Evolutionary conservation across 2,888 invertebrate genomes (phyloP).

Genomic region (Apomyelois bistriatella): DNA sequence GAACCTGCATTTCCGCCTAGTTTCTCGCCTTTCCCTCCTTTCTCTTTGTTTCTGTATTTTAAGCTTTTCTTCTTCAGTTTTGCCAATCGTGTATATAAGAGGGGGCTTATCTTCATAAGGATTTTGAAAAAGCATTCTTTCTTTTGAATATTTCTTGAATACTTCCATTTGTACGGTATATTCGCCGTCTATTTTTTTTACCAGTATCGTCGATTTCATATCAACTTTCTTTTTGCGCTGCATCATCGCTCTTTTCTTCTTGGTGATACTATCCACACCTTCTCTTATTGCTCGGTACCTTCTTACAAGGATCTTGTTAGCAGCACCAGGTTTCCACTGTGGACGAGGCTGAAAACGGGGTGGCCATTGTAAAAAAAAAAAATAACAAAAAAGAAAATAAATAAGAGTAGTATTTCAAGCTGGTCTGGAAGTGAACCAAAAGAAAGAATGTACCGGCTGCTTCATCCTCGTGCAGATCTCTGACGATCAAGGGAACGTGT

Average conservation of each 20-base stretch:
- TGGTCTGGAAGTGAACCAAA: too few species aligned
- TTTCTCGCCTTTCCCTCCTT: slow-evolving; percentile 61
- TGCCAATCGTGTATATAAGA: slow-evolving; percentile 61
- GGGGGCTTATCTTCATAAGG: slow-evolving; percentile 71
- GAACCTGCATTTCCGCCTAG: slow-evolving; percentile 58
- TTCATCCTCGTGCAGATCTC: too few species aligned
- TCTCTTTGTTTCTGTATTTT: slow-evolving; percentile 60
- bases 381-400: background rate
- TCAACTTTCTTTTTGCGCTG: slow-evolving; percentile 65
- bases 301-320: slow-evolving; percentile 57
- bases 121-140: slow-evolving; percentile 59
- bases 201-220: slow-evolving; percentile 58
- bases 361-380: slow-evolving; percentile 14
- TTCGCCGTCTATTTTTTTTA: slow-evolving; percentile 63
- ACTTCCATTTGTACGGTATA: slow-evolving; percentile 71
- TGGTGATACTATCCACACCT: slow-evolving; percentile 53
- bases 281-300: slow-evolving; percentile 55
- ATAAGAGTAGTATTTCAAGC: too few species aligned
- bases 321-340: slow-evolving; percentile 70
- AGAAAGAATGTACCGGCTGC: too few species aligned
- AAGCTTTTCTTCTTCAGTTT: slow-evolving; percentile 57
- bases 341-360: slow-evolving; percentile 51
- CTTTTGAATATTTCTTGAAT: slow-evolving; percentile 68
- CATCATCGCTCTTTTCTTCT: slow-evolving; percentile 64
- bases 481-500: too few species aligned